A percentile compares a stretch with the other conserved stretches of the same genome.
Conservation (phyloP, 2,888 invertebrate species). For the Odontothrips loti region DNA sequence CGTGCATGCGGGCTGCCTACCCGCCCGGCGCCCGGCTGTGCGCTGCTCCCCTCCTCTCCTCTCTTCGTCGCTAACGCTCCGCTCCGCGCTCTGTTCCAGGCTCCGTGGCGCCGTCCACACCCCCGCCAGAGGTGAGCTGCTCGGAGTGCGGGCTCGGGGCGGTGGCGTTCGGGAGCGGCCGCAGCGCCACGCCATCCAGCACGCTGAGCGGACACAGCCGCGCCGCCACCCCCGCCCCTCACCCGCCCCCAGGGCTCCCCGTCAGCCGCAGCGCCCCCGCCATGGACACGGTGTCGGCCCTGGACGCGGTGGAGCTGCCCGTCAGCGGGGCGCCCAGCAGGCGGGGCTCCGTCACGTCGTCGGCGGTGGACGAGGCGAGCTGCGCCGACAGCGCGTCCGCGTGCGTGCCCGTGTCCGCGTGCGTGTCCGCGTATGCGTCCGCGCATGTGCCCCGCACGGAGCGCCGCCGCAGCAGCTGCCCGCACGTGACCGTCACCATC, state of each 20-base stretch:
- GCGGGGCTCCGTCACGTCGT: background rate
- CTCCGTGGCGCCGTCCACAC: constrained; percentile 13
- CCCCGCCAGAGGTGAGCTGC: background rate
- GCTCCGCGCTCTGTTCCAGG: background rate
- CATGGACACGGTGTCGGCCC: constrained; percentile 49
- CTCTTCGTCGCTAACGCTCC: background rate
- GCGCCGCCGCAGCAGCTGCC: constrained; percentile 43
- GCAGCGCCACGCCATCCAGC: background rate
- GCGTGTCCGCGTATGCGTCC: background rate
- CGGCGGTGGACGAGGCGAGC: background rate
- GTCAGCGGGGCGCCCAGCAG: constrained; percentile 47
- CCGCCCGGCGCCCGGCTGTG: background rate
- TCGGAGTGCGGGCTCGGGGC: background rate
- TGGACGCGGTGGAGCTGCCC: constrained; percentile 47
- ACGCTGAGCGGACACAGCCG: background rate
- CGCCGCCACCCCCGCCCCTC: background rate
- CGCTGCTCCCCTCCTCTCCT: background rate
- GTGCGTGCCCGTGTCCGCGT: background rate
- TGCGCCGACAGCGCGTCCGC: background rate
- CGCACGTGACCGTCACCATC: constrained; percentile 17
- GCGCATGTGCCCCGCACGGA: constrained; percentile 45
- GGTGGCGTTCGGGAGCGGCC: background rate
- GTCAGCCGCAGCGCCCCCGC: constrained; percentile 41
- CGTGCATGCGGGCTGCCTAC: background rate
- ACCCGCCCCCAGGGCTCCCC: constrained; percentile 1